phyloP scores from a whole-genome alignment of 2,113 vertebrate species.

The Numida meleagris region DNA sequence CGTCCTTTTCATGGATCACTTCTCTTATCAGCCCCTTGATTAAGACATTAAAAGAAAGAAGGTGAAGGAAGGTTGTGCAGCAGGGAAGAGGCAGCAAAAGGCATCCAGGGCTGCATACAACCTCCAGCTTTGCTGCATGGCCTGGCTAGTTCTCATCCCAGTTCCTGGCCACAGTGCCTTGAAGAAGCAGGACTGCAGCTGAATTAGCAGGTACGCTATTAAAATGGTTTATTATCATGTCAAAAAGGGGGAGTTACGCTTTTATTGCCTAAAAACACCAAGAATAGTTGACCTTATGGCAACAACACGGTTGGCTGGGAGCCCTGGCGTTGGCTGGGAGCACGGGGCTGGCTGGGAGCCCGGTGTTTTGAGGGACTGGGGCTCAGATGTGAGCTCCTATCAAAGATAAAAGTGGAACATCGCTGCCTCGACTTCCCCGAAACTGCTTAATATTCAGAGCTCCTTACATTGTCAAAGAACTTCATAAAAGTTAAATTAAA shows the following conservation, averaged over 20 bases:
- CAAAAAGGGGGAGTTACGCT: accelerated
- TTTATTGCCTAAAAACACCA: neutral
- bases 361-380: neutral
- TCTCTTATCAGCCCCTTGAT: conserved; percentile 80
- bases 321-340: neutral
- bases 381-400: neutral
- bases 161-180: neutral
- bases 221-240: accelerated
- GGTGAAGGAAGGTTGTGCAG: conserved; percentile 76
- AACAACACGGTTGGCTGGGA: neutral
- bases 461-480: neutral
- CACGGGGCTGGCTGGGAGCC: neutral
- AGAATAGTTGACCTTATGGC: conserved; percentile 8
- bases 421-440: conserved; percentile 20
- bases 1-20: conserved; percentile 75
- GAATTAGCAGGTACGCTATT: accelerated
- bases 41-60: conserved; percentile 79
- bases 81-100: conserved; percentile 13
- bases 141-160: neutral
- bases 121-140: neutral
- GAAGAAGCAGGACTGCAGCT: accelerated
- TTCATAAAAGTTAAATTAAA: conserved; percentile 56
- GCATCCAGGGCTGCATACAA: neutral
- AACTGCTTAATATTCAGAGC: neutral
- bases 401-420: neutral